Conservation (phyloP, 1,140 invertebrate species). For the Lithobius niger region DNA sequence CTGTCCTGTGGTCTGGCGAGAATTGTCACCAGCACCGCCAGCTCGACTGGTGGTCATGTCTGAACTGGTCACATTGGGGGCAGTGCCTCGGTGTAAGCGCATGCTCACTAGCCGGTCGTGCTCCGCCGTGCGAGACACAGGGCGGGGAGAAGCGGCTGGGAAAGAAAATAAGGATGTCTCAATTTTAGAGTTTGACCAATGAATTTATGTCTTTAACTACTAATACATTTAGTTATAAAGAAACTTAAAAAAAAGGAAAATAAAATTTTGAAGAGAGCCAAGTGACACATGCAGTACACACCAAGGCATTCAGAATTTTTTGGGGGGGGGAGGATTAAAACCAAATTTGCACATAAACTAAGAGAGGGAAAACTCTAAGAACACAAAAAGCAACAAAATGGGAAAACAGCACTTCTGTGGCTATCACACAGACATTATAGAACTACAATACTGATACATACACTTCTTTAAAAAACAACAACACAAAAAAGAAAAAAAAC, state of each 20-base stretch:
- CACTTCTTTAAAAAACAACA: no score
- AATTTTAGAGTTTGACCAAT: neutral
- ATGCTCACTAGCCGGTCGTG: conserved; percentile 2
- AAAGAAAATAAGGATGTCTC: neutral
- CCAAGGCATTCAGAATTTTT: no score
- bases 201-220: neutral
- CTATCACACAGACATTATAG: no score
- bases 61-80: neutral
- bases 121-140: neutral
- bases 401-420: no score
- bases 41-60: neutral
- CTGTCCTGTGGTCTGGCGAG: neutral
- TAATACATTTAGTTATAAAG: neutral
- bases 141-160: neutral
- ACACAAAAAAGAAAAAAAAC: no score
- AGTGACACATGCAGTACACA: no score
- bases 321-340: no score
- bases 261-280: neutral
- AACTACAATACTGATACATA: no score
- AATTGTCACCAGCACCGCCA: conserved; percentile 3
- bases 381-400: no score
- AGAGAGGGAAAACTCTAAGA: no score
- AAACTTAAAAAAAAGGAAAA: neutral
- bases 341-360: no score
- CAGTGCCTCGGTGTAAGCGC: neutral